Percentiles rank a stretch among this genome's conserved stretches.
Conservation (phyloP, 2,888 invertebrate genomes). For the Ormyrus labotus region DNA sequence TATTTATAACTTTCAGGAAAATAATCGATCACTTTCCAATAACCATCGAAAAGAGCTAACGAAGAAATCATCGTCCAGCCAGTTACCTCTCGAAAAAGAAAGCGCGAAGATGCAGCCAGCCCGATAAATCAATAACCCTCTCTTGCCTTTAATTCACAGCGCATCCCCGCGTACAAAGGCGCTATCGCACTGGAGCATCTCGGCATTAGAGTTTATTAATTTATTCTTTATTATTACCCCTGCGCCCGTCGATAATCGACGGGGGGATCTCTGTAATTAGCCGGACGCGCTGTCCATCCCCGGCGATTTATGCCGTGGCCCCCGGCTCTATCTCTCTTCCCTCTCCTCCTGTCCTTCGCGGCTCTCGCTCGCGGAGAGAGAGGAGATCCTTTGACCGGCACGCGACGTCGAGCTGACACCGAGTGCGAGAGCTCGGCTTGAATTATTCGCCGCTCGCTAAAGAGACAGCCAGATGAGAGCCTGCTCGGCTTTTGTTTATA, state of each 20-base stretch:
- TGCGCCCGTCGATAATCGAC: conserved; percentile 71
- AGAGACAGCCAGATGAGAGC: conserved; percentile 11
- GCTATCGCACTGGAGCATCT: conserved; percentile 43
- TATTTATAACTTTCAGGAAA: no score
- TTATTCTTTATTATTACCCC: conserved; percentile 71
- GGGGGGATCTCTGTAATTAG: conserved; percentile 71
- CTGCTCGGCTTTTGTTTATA: conserved; percentile 17
- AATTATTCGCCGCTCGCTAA: conserved; percentile 34
- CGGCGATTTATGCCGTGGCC: conserved; percentile 60
- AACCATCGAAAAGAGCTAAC: no score
- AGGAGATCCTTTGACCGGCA: not conserved
- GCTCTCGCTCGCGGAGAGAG: not conserved
- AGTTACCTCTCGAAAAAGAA: no score
- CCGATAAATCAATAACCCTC: not conserved
- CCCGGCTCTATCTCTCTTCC: conserved; percentile 44
- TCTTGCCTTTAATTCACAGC: conserved; percentile 56
- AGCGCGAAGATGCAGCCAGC: no score
- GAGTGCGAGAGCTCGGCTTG: not conserved
- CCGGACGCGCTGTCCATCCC: conserved; percentile 66
- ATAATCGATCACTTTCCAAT: no score
- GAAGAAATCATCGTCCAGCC: no score
- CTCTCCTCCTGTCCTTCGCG: not conserved
- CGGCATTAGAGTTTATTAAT: conserved; percentile 72
- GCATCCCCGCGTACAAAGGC: conserved; percentile 11
- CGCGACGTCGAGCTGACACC: not conserved